Percentiles rank a stretch among this genome's conserved stretches.
Conservation (phyloP, 2,113 vertebrate species). For the Apodemus sylvaticus region DNA sequence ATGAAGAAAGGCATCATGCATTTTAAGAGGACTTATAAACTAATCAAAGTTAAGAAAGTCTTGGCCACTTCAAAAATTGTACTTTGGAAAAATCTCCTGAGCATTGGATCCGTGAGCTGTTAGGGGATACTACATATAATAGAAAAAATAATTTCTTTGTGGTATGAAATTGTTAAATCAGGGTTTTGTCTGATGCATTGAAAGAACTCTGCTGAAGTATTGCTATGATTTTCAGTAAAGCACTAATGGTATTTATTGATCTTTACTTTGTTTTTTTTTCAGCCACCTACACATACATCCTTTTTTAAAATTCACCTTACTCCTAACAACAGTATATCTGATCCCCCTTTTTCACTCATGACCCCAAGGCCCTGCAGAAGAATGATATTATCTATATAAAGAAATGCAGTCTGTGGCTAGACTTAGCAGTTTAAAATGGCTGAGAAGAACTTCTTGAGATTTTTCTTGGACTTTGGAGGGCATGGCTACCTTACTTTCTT, state of each 20-base stretch:
- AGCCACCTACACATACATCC: not conserved
- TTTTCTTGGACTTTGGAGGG: not conserved
- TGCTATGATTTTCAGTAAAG: not conserved
- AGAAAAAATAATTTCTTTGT: constrained; percentile 33
- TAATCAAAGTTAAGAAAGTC: constrained; percentile 4
- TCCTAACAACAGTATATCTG: not conserved
- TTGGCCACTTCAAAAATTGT: not conserved
- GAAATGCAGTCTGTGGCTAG: not conserved
- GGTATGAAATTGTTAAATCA: constrained; percentile 13
- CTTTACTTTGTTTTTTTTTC: not conserved
- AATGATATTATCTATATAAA: not conserved
- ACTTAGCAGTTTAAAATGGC: not conserved
- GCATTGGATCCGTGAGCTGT: not conserved
- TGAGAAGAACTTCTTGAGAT: not conserved
- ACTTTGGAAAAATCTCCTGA: not conserved
- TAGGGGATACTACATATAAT: not conserved
- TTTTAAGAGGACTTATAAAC: constrained; percentile 14
- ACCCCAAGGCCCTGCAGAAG: not conserved
- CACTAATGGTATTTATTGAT: not conserved
- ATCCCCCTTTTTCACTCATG: not conserved
- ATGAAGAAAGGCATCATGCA: not conserved
- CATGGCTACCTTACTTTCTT: not conserved
- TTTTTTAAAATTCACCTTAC: not conserved
- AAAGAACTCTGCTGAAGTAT: not conserved
- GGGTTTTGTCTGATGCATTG: not conserved